A percentile compares a stretch with the other conserved stretches of the same genome.
Evolutionary conservation across 2,888 invertebrate species (phyloP).

Genomic region (Epinotia ramella): DNA sequence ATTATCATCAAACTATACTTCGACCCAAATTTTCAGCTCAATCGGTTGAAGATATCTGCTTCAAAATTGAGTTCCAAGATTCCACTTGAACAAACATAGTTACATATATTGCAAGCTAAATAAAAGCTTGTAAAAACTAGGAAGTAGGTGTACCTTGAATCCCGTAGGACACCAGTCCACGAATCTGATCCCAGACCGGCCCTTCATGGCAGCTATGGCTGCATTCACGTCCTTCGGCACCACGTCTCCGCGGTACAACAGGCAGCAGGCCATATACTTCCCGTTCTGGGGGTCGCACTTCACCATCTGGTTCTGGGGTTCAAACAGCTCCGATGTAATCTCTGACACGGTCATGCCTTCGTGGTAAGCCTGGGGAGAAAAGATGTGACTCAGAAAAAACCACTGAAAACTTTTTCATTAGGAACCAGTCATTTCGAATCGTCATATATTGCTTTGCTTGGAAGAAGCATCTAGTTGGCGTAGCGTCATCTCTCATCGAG

Average conservation of each 20-base stretch:
- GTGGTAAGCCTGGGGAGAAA: constrained; percentile 82
- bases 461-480: not conserved
- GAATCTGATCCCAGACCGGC: constrained; percentile 91
- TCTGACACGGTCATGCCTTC: constrained; percentile 92
- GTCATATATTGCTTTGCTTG: not conserved
- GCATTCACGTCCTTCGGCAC: constrained; percentile 95
- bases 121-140: not conserved
- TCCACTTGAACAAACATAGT: too few relatives aligned
- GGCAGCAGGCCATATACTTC: constrained; percentile 96
- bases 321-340: constrained; percentile 95
- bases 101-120: too few relatives aligned
- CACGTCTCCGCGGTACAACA: constrained; percentile 95
- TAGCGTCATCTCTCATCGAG: not conserved
- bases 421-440: not conserved
- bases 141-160: constrained; percentile 87
- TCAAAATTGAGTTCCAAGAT: too few relatives aligned
- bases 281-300: constrained; percentile 93
- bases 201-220: constrained; percentile 92
- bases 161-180: constrained; percentile 98
- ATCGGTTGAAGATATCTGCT: too few relatives aligned
- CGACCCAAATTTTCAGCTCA: too few relatives aligned
- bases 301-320: constrained; percentile 95
- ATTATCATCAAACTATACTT: too few relatives aligned
- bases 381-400: not conserved
- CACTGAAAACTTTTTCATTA: not conserved